phyloP scores from a whole-genome alignment of 2,888 invertebrate species.

The Drosophila paracracens region DNA sequence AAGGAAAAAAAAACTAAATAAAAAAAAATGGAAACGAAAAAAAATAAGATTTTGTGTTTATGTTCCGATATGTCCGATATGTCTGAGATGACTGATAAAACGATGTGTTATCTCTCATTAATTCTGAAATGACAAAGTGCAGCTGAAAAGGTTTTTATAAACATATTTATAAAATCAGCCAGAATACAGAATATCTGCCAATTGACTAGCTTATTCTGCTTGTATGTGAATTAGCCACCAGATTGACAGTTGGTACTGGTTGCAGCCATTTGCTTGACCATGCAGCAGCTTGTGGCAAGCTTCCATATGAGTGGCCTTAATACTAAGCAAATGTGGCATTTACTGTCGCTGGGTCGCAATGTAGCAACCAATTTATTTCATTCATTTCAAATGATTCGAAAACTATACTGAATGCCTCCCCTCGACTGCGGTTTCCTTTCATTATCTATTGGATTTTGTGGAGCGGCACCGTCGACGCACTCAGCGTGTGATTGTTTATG shows the following conservation, averaged over 20 bases:
- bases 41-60: too few relatives aligned
- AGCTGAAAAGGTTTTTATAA: neutral
- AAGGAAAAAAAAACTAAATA: too few relatives aligned
- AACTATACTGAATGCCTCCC: slow-evolving; percentile 29
- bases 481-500: slow-evolving; percentile 70
- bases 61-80: too few relatives aligned
- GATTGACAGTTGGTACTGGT: slow-evolving; percentile 9
- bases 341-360: slow-evolving; percentile 34
- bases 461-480: slow-evolving; percentile 60
- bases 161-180: neutral
- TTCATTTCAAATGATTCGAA: slow-evolving; percentile 63
- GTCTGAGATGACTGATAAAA: too few relatives aligned
- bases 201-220: neutral
- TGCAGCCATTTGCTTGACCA: slow-evolving; percentile 24
- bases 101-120: too few relatives aligned
- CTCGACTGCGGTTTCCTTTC: slow-evolving; percentile 51
- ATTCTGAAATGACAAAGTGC: neutral
- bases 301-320: slow-evolving; percentile 22
- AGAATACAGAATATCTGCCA: slow-evolving; percentile 3
- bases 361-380: slow-evolving; percentile 61
- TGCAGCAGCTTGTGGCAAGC: slow-evolving; percentile 23
- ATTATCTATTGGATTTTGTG: slow-evolving; percentile 64
- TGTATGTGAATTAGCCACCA: neutral
- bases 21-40: too few relatives aligned
- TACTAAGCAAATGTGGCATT: slow-evolving; percentile 47